phyloP scores from a whole-genome alignment of 2,888 invertebrate genomes.

The Daptonema setosum region DNA sequence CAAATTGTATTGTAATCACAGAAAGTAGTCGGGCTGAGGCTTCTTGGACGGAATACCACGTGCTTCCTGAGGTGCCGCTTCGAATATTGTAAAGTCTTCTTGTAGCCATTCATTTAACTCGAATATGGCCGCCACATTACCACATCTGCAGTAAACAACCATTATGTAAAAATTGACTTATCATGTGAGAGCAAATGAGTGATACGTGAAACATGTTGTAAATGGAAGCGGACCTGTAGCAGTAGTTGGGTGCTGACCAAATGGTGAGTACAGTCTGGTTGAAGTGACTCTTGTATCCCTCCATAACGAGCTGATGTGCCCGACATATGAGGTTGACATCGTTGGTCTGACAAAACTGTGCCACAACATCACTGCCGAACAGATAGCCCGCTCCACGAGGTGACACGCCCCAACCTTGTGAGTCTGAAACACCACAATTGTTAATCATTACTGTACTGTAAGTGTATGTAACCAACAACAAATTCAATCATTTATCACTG shows the following conservation, averaged over 20 bases:
- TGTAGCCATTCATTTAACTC: constrained; percentile 93
- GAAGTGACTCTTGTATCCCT: constrained; percentile 99
- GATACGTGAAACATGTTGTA: too few relatives aligned
- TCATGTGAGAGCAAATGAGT: too few relatives aligned
- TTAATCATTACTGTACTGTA: too few relatives aligned
- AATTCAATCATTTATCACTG: too few relatives aligned
- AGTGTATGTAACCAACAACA: too few relatives aligned
- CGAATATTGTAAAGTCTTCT: constrained; percentile 95
- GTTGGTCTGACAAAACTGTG: constrained; percentile 57
- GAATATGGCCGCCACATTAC: constrained; percentile 94
- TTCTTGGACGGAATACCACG: neutral
- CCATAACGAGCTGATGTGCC: constrained; percentile 98
- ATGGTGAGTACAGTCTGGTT: constrained; percentile 95
- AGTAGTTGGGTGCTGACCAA: constrained; percentile 99
- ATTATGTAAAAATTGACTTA: too few relatives aligned
- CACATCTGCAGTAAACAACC: too few relatives aligned
- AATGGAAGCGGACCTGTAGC: too few relatives aligned
- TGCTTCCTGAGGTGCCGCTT: constrained; percentile 64
- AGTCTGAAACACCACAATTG: too few relatives aligned
- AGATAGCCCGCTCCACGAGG: constrained; percentile 94
- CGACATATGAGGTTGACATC: constrained; percentile 76
- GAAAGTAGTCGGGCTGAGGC: constrained; percentile 11
- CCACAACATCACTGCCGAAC: constrained; percentile 90
- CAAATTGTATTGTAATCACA: too few relatives aligned
- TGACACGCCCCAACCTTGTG: constrained; percentile 61